Conservation (phyloP, 2,888 invertebrate species). For the Cephus pulcher region DNA sequence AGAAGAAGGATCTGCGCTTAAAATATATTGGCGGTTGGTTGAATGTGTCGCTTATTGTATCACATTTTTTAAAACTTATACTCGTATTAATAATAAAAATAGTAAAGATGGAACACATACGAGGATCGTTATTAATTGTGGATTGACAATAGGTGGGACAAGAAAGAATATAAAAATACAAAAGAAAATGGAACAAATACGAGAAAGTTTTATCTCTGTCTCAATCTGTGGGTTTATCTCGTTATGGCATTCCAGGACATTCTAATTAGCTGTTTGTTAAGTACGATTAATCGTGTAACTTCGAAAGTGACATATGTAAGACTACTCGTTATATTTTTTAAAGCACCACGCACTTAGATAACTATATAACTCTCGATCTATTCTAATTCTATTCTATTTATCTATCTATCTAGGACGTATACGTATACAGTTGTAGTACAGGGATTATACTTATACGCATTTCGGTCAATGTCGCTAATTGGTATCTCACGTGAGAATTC, state of each 20-base stretch:
- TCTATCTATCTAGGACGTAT: not conserved
- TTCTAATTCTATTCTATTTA: not conserved
- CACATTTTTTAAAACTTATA: not conserved
- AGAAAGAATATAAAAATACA: not conserved
- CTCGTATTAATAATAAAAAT: not conserved
- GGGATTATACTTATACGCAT: not conserved
- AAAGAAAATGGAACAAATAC: not conserved
- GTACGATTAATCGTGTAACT: not conserved
- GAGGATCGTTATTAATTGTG: not conserved
- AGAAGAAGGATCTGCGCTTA: not conserved
- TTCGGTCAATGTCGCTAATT: not conserved
- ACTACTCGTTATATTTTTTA: slow-evolving; percentile 2
- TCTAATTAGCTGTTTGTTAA: not conserved
- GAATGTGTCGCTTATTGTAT: not conserved
- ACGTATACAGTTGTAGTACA: not conserved
- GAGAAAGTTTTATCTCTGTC: slow-evolving; percentile 6
- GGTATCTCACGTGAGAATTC: not conserved
- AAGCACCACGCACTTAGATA: slow-evolving; percentile 3
- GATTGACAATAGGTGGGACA: not conserved
- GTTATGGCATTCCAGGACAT: slow-evolving; percentile 25
- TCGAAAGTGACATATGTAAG: not conserved
- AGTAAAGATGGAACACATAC: not conserved
- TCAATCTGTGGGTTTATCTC: slow-evolving; percentile 18
- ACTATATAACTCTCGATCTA: not conserved
- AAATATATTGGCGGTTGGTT: not conserved